phyloP scores from a whole-genome alignment of 2,113 vertebrate species.

The Cepphus grylle region DNA sequence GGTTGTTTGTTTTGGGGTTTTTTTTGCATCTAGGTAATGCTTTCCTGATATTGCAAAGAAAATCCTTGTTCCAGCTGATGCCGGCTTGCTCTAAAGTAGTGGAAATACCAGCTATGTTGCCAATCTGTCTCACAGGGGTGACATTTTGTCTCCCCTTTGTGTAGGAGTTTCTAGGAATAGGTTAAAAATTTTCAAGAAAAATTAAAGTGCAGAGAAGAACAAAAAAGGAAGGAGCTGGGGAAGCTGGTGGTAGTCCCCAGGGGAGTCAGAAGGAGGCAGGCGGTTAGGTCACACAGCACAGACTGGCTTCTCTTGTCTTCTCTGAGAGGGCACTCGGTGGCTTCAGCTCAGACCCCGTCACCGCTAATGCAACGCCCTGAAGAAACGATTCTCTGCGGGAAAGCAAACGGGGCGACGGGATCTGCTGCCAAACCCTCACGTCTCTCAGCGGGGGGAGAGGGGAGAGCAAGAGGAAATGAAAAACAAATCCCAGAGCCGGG shows the following conservation, averaged over 20 bases:
- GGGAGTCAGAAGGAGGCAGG: background rate
- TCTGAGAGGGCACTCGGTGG: background rate
- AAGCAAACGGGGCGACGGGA: background rate
- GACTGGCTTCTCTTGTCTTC: background rate
- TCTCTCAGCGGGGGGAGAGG: background rate
- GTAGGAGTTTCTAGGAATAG: background rate
- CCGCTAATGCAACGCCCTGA: background rate
- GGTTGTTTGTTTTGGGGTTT: background rate
- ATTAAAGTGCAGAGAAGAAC: background rate
- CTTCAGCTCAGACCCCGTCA: accelerated
- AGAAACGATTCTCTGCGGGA: background rate
- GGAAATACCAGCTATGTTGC: background rate
- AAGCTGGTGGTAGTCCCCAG: background rate
- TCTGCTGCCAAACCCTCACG: background rate
- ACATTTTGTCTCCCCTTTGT: background rate
- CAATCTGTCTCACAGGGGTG: background rate
- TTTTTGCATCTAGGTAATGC: background rate
- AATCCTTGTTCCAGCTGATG: background rate
- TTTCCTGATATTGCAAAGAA: background rate
- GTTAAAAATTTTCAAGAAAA: background rate
- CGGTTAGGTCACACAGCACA: background rate
- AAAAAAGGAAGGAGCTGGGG: background rate
- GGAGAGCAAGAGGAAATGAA: conserved; percentile 58
- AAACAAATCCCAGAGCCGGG: background rate
- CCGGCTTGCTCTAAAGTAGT: background rate